Evolutionary conservation across 2,113 vertebrate species (phyloP), one percentile per base, ranked within the genome.

Genomic region (Passer domesticus): DNA sequence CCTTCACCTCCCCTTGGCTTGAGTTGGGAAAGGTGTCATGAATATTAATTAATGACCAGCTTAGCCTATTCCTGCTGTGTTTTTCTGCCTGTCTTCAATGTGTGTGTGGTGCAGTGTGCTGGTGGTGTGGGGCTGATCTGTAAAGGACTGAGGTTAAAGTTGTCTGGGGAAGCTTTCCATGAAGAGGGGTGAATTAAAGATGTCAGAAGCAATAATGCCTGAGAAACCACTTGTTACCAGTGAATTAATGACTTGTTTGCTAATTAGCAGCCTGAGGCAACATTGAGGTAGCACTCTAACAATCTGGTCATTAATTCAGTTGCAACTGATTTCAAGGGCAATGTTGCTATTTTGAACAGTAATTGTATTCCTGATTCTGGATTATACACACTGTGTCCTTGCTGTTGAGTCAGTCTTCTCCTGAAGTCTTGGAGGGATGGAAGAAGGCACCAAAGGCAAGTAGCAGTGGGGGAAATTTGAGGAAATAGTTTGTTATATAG

Each of bases 191-290:
- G 84, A 94, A 96, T 96, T 95, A 88, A 94, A 91, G 80, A 91
- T 81, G 92, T 96, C 77, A 93, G 93, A 83, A 93, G 66, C 68
- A 94, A 85, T 93, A 94, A 96, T 93, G 92, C 92, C 91, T 88
- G 77, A 92, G 90, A 96, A 97, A 94, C 92, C 92, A 95, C 96
- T 97, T 95, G 89, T 95, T 96, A 93, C 94, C 73, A 94, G 87
- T 47, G 49, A 96, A 94, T 97, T 97, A 96, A 96, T 97, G 96
- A 95, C 95, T 96, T 97, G 87, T 96, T 97, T 96, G 87, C 94
- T 97, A 96, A 97, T 95, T 96, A 97, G 92, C 78, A 93, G 94
- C 97, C 96, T 91, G 60, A 94, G 94, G 92, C 95, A 72, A 97
- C 92, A 78, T 85, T 94, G 87, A 92, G 76, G 55, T 95, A 96